Evolutionary conservation across 2,797 vertebrate species (phyloP), one percentile per base, ranked within the genome.

Genomic region (Dipus sagitta): DNA sequence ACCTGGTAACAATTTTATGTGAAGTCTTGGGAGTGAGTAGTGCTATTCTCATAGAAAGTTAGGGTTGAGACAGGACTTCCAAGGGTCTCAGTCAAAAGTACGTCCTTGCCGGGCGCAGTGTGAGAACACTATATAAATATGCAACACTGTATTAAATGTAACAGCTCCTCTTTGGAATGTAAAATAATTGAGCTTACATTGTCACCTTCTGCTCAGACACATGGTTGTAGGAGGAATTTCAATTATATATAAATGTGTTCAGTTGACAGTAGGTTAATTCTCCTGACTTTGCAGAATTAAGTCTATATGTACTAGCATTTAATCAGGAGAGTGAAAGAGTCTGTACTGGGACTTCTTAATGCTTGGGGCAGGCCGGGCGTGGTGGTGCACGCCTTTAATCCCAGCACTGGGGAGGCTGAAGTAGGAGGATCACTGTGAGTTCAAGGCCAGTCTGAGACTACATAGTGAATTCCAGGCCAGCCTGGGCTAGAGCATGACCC

Each of bases 171-270:
- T 71, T 92, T 71, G 6, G 74, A 88, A 85, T n/a, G 77, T 85
- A 64, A 87, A 70, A 72, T 60, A 88, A 77, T 95, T 52, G 81
- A 90, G 75, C 78, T 74, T 75, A 72, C 34, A 2, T 64, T 32
- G n/a, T 95, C 68, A 77, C 90, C 92, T 90, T 94, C 93, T 95
- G 95, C 87, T 94, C 52, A 34, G 62, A 85, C 76, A 83, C 88
- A 62, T 89, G 92, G 76, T 62, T 86, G 93, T 64, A 67, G 95
- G 94, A 86, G 95, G 94, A 91, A 80, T 93, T 92, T 85, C 30
- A 92, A 60, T 91, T 75, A 24, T 82, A 20, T 26, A 62, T 79
- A 87, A 93, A 72, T 78, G 74, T 74, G 26, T 94, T 4, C 67
- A 90, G 92, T 64, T 64, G 87, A 74, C 21, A 4, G 71, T 30